A percentile compares a stretch with the other conserved stretches of the same genome.
These are phyloP conservation scores for Artemisiospiza belli DNA, from an alignment of 2,113 vertebrate species.

Conservation along the genomic window DNA sequence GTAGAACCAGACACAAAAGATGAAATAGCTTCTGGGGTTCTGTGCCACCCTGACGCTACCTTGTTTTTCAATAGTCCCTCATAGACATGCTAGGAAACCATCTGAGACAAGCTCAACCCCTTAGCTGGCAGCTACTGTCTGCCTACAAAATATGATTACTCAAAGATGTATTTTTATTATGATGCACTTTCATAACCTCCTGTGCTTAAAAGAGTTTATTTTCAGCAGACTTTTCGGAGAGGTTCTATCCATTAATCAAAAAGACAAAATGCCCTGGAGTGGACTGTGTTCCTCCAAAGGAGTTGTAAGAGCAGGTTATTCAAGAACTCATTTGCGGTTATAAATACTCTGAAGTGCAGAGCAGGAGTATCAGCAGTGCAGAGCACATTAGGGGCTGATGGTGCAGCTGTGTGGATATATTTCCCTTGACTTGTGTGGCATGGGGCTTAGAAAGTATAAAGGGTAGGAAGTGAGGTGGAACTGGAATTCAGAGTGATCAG, in stretches of 20 bases:
- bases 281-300: constrained; percentile 34
- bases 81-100: not conserved
- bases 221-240: not conserved
- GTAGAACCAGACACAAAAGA: constrained; percentile 16
- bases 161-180: constrained; percentile 6
- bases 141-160: not conserved
- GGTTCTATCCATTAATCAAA: constrained; percentile 39
- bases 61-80: not conserved
- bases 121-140: not conserved
- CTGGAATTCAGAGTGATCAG: constrained; percentile 77
- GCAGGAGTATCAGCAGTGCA: not conserved
- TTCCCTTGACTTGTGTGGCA: constrained; percentile 83
- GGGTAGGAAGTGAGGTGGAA: constrained; percentile 84
- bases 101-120: not conserved
- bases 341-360: constrained; percentile 62
- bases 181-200: not conserved
- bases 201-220: constrained; percentile 1
- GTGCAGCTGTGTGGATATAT: constrained; percentile 76
- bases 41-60: not conserved
- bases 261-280: not conserved
- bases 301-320: constrained; percentile 59
- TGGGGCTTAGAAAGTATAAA: constrained; percentile 77
- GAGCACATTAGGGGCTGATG: constrained; percentile 26
- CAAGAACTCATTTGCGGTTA: constrained; percentile 64
- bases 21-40: not conserved